phyloP scores from a whole-genome alignment of 2,888 invertebrate genomes.

The Tinea semifulvella region DNA sequence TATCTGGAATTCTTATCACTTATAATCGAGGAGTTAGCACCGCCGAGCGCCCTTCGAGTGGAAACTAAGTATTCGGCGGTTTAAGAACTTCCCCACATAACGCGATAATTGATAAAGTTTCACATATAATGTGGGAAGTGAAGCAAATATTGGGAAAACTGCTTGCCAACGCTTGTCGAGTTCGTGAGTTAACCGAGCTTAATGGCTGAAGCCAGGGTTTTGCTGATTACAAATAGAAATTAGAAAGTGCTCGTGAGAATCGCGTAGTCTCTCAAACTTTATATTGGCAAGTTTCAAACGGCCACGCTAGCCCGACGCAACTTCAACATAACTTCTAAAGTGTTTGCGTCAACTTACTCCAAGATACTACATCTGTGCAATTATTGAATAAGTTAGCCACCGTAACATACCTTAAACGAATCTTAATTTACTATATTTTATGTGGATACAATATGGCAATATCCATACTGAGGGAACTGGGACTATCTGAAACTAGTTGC shows the following conservation, averaged over 20 bases:
- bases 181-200: constrained; percentile 14
- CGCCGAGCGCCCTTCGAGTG: constrained; percentile 21
- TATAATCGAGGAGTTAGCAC: constrained; percentile 11
- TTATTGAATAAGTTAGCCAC: not conserved
- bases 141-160: constrained; percentile 48
- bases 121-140: constrained; percentile 33
- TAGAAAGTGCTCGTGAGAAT: constrained; percentile 27
- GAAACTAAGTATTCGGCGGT: constrained; percentile 37
- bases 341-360: too few species aligned
- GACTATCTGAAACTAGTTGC: too few species aligned
- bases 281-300: constrained; percentile 20
- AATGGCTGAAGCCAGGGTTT: constrained; percentile 26
- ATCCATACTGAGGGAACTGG: too few species aligned
- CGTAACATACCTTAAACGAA: too few species aligned
- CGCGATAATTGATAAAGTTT: constrained; percentile 55
- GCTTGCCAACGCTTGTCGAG: constrained; percentile 24
- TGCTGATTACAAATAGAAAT: constrained; percentile 39
- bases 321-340: not conserved
- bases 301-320: constrained; percentile 15
- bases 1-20: constrained; percentile 11
- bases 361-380: not conserved
- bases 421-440: too few species aligned
- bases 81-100: constrained; percentile 43
- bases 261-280: constrained; percentile 19
- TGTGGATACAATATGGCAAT: too few species aligned